Base-by-base conservation (phyloP, 35 echinoderm and acorn worm species). In the Apostichopus californicus region DNA sequence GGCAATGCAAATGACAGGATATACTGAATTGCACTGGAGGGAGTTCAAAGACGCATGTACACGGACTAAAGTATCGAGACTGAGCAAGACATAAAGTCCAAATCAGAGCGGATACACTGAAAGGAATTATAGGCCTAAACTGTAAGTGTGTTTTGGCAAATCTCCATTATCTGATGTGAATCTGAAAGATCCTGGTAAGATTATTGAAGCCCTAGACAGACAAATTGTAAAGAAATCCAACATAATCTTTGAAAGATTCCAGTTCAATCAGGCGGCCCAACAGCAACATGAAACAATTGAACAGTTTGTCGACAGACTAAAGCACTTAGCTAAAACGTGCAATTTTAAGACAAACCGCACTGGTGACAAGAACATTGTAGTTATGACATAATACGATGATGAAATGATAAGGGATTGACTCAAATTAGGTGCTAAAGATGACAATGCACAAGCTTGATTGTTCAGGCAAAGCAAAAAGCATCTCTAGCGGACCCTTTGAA, bases 221-320 rank as follows among this genome's bases (percentile, higher is more conserved):
- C 82, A 86, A 55, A 54, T 86, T 86, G 54, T 86, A 28, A 86
- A 86, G 81, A 46, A 46, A 46, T 54, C 82, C 7, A 86, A 86
- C 21, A 21, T 57, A 7, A 86, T 9, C 21, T 86, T 86, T 57
- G 52, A 86, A 86, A 14, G 17, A 22, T 79, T 79, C 28, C n/a
- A 79, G 21, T 54, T 56, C 53, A 18, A 54, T 1, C 46, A 59
- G 13, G 46, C 82, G 14, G 13, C 13, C 24, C 82, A 86, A 59
- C 82, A 86, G 82, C 34, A 24, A 55, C 34, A 86, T 86, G 82
- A 86, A 55, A 86, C 52, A 86, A 86, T 56, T 55, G 82, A 86
- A 86, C 82, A 86, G 54, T 86, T 86, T 55, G 34, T 56, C 5
- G 82, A 86, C 82, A 57, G 9, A 86, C 46, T 85, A 53, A 78